Evolutionary conservation across 2,797 vertebrate genomes (phyloP).

Genomic region (Falco cherrug): DNA sequence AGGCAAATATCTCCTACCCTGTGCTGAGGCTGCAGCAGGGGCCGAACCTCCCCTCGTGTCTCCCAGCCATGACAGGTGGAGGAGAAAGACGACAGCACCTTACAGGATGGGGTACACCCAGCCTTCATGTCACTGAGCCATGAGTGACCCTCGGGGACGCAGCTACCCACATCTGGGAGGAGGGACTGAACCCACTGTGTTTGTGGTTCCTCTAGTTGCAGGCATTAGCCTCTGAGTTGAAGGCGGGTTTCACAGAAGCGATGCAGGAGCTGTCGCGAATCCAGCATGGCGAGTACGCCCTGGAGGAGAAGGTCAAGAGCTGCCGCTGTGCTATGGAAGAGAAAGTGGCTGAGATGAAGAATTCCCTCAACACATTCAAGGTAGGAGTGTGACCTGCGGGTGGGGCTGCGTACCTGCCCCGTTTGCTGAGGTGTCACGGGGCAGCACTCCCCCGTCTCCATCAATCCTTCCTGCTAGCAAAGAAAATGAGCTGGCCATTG

Average conservation of each 20-base stretch:
- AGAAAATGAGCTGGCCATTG: neutral
- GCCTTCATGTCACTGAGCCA: neutral
- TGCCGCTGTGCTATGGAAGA: slow-evolving; percentile 90
- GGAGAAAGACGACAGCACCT: slow-evolving; percentile 11
- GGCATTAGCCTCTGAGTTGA: slow-evolving; percentile 91
- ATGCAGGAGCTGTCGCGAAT: slow-evolving; percentile 87
- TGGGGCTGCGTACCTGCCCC: neutral
- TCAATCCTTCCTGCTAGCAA: neutral
- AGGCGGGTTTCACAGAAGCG: slow-evolving; percentile 86
- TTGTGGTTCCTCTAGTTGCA: slow-evolving; percentile 84
- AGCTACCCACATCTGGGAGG: neutral
- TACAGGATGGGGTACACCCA: neutral
- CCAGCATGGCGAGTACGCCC: slow-evolving; percentile 85
- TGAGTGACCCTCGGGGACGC: neutral
- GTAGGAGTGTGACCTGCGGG: slow-evolving; percentile 61
- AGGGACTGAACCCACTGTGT: neutral
- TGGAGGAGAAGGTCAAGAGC: slow-evolving; percentile 90
- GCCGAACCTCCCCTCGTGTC: neutral
- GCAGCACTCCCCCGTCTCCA: neutral
- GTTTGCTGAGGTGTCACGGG: neutral
- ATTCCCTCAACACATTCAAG: slow-evolving; percentile 93
- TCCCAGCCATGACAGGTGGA: slow-evolving; percentile 4
- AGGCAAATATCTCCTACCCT: neutral
- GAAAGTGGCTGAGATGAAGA: slow-evolving; percentile 92
- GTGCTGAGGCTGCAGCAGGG: neutral